Percentiles rank a stretch among this genome's conserved stretches.
Evolutionary conservation across 2,888 invertebrate genomes (phyloP).

Genomic region (Erebia ligea): DNA sequence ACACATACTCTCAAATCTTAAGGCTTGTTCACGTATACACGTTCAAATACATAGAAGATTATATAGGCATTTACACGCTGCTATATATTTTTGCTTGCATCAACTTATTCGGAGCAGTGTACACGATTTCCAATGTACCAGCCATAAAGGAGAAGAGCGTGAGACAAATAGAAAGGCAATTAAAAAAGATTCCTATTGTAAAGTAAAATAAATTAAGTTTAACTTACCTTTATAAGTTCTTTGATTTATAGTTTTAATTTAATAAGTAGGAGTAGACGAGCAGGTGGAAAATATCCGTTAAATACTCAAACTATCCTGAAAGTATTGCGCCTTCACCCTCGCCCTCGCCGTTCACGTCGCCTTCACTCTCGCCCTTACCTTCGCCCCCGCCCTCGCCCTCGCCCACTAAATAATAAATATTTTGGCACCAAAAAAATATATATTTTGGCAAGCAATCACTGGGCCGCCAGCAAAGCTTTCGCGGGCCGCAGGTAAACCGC

Average conservation of each 20-base stretch:
- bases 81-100: slow-evolving; percentile 66
- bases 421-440: too few relatives aligned
- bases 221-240: neutral
- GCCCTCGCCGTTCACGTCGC: too few relatives aligned
- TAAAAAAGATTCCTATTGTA: slow-evolving; percentile 62
- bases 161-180: slow-evolving; percentile 63
- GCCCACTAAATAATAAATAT: too few relatives aligned
- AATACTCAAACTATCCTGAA: neutral
- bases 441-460: too few relatives aligned
- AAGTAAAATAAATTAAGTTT: slow-evolving; percentile 40
- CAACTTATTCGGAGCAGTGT: slow-evolving; percentile 67
- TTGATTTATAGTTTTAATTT: slow-evolving; percentile 11
- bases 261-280: neutral
- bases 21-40: slow-evolving; percentile 62
- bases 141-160: slow-evolving; percentile 55
- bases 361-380: too few relatives aligned
- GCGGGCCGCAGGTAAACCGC: too few relatives aligned
- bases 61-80: slow-evolving; percentile 62
- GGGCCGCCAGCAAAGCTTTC: too few relatives aligned
- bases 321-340: too few relatives aligned
- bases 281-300: neutral
- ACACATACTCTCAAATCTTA: slow-evolving; percentile 60
- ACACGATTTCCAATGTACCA: slow-evolving; percentile 60
- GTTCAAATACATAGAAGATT: slow-evolving; percentile 62
- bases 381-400: too few relatives aligned